These are phyloP conservation scores for Drosophila sucinea DNA, from an alignment of 1,140 invertebrate genomes.

Conservation along the genomic window DNA sequence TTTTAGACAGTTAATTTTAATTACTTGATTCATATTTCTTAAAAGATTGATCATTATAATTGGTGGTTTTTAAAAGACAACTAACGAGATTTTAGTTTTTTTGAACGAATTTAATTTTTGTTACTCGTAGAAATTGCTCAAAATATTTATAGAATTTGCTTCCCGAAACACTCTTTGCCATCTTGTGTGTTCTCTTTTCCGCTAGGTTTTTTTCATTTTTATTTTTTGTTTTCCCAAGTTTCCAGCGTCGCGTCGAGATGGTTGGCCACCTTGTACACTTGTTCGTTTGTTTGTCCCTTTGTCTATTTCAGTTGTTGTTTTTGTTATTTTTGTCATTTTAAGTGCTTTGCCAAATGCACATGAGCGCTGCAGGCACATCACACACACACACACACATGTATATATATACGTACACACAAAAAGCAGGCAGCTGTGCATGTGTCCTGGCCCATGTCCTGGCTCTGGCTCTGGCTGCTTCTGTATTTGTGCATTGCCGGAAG, in stretches of 20 bases:
- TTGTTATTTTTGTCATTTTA: slow-evolving; percentile 69
- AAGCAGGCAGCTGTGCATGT: slow-evolving; percentile 18
- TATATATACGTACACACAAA: slow-evolving; percentile 31
- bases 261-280: slow-evolving; percentile 15
- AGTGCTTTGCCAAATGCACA: slow-evolving; percentile 67
- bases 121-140: neutral
- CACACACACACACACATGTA: slow-evolving; percentile 27
- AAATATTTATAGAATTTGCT: neutral
- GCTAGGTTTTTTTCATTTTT: neutral
- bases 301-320: slow-evolving; percentile 34
- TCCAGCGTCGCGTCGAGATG: slow-evolving; percentile 1
- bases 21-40: too few species aligned
- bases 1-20: too few species aligned
- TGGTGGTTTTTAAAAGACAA: too few species aligned
- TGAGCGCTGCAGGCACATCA: slow-evolving; percentile 57
- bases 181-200: neutral
- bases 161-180: neutral
- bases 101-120: too few species aligned
- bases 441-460: slow-evolving; percentile 29
- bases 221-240: neutral
- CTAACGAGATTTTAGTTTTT: too few species aligned
- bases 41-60: too few species aligned
- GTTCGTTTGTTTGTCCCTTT: slow-evolving; percentile 41
- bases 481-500: slow-evolving; percentile 45
- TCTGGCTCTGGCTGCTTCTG: neutral